Evolutionary conservation across 2,888 invertebrate species (phyloP).

Genomic region (Ligdia adustata): DNA sequence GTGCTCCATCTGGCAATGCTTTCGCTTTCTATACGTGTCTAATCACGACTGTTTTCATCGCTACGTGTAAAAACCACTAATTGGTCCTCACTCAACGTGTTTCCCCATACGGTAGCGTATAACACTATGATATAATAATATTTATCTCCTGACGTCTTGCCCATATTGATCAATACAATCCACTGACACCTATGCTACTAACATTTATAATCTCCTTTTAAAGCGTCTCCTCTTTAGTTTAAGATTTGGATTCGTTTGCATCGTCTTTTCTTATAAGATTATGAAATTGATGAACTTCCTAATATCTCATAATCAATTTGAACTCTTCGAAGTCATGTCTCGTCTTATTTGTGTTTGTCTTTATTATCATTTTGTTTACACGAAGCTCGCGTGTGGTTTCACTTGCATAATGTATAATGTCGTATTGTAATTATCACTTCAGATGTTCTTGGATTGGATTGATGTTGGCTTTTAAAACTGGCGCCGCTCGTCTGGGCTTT

Average conservation of each 20-base stretch:
- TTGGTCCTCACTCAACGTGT: slow-evolving; percentile 36
- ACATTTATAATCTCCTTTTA: background rate
- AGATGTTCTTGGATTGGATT: slow-evolving; percentile 28
- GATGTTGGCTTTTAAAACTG: slow-evolving; percentile 31
- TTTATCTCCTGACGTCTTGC: slow-evolving; percentile 41
- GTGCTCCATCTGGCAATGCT: slow-evolving; percentile 18
- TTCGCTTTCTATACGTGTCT: slow-evolving; percentile 19
- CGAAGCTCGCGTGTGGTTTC: slow-evolving; percentile 32
- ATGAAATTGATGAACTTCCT: slow-evolving; percentile 53
- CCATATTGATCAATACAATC: too few species aligned
- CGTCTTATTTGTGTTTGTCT: slow-evolving; percentile 50
- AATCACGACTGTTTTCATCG: slow-evolving; percentile 19
- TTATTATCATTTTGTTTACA: slow-evolving; percentile 53
- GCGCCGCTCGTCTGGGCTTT: slow-evolving; percentile 26
- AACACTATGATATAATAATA: slow-evolving; percentile 48
- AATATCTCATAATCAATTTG: slow-evolving; percentile 67
- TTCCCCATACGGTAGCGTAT: slow-evolving; percentile 36
- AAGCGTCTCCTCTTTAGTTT: background rate
- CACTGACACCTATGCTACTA: slow-evolving; percentile 13
- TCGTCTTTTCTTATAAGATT: slow-evolving; percentile 25
- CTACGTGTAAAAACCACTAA: slow-evolving; percentile 45
- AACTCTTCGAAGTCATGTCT: slow-evolving; percentile 64
- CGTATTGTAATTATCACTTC: slow-evolving; percentile 52
- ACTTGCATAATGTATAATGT: slow-evolving; percentile 46
- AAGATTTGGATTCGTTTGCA: slow-evolving; percentile 4